Evolutionary conservation across 2,113 vertebrate species (phyloP), one percentile per base, ranked within the genome.

Genomic region (Ceuthmochares aereus): DNA sequence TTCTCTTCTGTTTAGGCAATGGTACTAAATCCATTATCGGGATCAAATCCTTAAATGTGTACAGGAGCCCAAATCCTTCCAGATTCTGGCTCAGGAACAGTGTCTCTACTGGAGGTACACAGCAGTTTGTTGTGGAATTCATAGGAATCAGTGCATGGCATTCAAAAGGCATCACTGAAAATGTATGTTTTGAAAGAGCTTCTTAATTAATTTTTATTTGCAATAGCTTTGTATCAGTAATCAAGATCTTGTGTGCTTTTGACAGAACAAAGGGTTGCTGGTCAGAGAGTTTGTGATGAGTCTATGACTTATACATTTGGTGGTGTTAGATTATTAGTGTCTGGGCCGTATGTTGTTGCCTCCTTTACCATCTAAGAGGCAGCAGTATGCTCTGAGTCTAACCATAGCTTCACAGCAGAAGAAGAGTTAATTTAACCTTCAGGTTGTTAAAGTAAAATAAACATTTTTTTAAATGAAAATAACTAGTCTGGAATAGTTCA

Each of bases 391-490:
- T 62, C 72, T 2, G 21, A 90, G 68, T 84, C 47, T 86, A 93
- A 27, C 60, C 22, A 40, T 67, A 47, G 37, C 76, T 86, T 91
- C 59, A 72, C 32, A 64, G 40, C 12, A 56, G 30, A 70, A 60
- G 84, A 97, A 74, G 93, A 98, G 93, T 97, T 97, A 97, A 97
- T 97, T 97, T 97, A 98, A 98, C 97, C 97, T 98, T 98, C 97
- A 96, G 90, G 92, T 92, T 97, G 96, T 97, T 97, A 97, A 97
- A 97, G 93, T 96, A 98, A 98, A 97, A 98, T 95, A 98, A 98
- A 98, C 96, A 98, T 89, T 98, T 98, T 91, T 5, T 91, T 5
- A 98, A 98, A 98, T 98, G 97, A 98, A 98, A 98, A 97, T 95
- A 97, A 88, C 89, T 98, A 97, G 96, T 96, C 20, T 77, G 97